Conservation (phyloP, 2,797 vertebrate species). For the Decapterus maruadsi region DNA sequence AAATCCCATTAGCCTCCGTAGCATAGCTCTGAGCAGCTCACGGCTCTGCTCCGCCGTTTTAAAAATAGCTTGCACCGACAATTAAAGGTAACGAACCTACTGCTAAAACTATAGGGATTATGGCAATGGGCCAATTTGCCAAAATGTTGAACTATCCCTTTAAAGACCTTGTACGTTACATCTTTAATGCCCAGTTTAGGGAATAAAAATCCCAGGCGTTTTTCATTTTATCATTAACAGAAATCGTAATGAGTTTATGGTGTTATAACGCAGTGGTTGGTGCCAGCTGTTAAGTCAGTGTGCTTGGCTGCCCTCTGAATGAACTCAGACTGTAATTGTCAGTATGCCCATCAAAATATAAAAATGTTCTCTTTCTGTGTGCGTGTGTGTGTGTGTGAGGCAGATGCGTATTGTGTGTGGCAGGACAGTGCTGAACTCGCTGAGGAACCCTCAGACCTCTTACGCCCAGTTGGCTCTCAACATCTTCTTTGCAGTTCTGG, state of each 20-base stretch:
- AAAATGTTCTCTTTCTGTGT: conserved; percentile 33
- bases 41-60: no score
- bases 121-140: no score
- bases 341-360: conserved; percentile 27
- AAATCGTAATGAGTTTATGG: conserved; percentile 20
- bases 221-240: conserved; percentile 11
- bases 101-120: no score
- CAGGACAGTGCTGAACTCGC: conserved; percentile 78
- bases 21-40: no score
- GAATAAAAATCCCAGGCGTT: not conserved
- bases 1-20: no score
- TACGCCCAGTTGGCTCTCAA: conserved; percentile 85
- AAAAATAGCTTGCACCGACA: no score
- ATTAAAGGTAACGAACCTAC: no score
- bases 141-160: no score
- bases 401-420: conserved; percentile 84
- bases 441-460: conserved; percentile 89
- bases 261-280: conserved; percentile 21
- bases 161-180: not conserved
- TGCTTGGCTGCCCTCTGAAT: conserved; percentile 30
- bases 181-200: not conserved
- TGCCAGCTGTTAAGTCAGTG: conserved; percentile 18
- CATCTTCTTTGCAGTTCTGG: conserved; percentile 83
- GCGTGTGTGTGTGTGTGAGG: conserved; percentile 34
- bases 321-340: conserved; percentile 39